Conservation (phyloP, 1,140 invertebrate species). For the Drosophila pandora region DNA sequence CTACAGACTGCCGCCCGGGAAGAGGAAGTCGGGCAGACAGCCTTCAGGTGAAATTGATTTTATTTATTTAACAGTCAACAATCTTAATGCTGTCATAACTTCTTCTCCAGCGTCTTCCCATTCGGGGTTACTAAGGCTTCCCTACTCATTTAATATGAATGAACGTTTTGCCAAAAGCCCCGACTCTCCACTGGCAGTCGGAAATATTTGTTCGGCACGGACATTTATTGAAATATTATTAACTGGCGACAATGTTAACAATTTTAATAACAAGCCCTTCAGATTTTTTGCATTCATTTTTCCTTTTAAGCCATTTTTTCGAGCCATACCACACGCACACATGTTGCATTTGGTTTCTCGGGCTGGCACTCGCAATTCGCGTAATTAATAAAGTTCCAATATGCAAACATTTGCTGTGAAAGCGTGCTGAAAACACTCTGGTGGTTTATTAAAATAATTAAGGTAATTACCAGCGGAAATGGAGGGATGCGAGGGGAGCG, state of each 20-base stretch:
- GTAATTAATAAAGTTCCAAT: constrained; percentile 76
- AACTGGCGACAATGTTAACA: constrained; percentile 77
- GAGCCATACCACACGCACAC: constrained; percentile 19
- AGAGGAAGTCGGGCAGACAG: constrained; percentile 19
- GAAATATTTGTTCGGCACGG: too few relatives aligned
- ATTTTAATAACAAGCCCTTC: constrained; percentile 67
- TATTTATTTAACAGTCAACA: constrained; percentile 73
- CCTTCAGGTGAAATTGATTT: constrained; percentile 70
- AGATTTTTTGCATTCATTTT: constrained; percentile 47
- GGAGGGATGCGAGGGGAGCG: not conserved
- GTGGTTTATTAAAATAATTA: constrained; percentile 82
- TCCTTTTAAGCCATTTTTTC: not conserved
- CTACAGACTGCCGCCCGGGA: not conserved
- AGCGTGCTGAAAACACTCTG: constrained; percentile 46
- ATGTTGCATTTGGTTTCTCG: constrained; percentile 58
- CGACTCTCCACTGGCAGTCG: constrained; percentile 2
- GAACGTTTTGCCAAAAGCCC: constrained; percentile 22
- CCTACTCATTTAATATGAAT: constrained; percentile 66
- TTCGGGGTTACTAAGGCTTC: constrained; percentile 29
- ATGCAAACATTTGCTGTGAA: constrained; percentile 67
- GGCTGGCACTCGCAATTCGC: constrained; percentile 23
- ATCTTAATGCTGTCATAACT: constrained; percentile 58
- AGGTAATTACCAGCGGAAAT: constrained; percentile 69
- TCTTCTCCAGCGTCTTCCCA: constrained; percentile 21
- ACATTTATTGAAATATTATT: constrained; percentile 74